Evolutionary conservation across 1,140 invertebrate species (phyloP), one percentile per base, ranked within the genome.

Genomic region (Drosophila truncata): DNA sequence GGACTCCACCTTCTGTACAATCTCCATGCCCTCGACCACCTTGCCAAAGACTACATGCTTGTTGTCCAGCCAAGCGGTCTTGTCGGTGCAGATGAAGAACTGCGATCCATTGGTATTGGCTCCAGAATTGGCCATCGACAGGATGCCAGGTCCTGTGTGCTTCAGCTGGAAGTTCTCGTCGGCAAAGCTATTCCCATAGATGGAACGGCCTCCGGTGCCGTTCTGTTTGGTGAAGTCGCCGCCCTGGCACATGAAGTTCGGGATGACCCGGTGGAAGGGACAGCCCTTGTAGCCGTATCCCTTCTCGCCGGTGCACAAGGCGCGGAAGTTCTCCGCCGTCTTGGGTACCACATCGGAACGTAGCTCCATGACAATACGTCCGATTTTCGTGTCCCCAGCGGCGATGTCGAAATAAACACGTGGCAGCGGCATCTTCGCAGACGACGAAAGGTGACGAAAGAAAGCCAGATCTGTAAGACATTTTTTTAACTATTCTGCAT

Each of bases 221-320:
- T 99, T 98, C 93, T 97, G 96, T 84, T 96, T 96, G 49, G 98
- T 99, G 90, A 99, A 99, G 92, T 99, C 98, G 63, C 97, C 97
- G 37, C 97, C 96, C 94, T 99, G 98, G 92, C 97, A 97, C 98
- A 99, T 99, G 94, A 99, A 99, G 91, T 98, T 98, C 64, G 98
- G 98, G 88, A 99, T 99, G 58, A 99, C 96, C 72, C 98, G 95
- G 93, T 99, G 98, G 94, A 99, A 99, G 62, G 94, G 96, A 86
- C 95, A 97, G 25, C 96, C 96, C 93, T 98, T 98, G 94, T 97
- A 99, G 2, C 98, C 98, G 92, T 97, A 98, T 29, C 98, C 98
- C 86, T 96, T 97, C 82, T 99, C 98, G 11, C 97, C 97, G 31
- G 97, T 98, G 93, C 98, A 99, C 2, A 99, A 94, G 3, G 96